Percentiles rank a stretch among this genome's conserved stretches.
These are phyloP conservation scores for Opisthocomus hoazin DNA, from an alignment of 2,113 vertebrate genomes.

Conservation along the genomic window DNA sequence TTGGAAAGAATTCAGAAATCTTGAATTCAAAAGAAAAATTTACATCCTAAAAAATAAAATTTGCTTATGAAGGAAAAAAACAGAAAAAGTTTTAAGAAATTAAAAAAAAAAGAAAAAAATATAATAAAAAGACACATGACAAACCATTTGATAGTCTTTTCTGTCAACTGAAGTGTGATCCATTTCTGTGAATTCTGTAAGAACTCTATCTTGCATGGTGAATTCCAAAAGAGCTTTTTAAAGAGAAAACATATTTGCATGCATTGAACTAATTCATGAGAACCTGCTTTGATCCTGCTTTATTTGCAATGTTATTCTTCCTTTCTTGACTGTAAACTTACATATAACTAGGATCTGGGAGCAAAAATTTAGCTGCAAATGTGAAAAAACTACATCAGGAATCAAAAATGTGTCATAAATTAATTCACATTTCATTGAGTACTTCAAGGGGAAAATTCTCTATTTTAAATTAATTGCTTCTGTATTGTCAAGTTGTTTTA, in stretches of 20 bases:
- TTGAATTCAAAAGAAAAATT: neutral
- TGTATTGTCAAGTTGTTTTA: neutral
- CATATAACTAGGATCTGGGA: neutral
- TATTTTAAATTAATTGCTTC: neutral
- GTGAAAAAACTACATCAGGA: neutral
- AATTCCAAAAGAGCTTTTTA: conserved; percentile 26
- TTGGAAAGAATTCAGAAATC: conserved; percentile 30
- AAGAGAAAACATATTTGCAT: neutral
- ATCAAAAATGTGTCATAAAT: neutral
- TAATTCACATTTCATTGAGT: neutral
- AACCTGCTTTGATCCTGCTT: neutral
- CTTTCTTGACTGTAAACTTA: neutral
- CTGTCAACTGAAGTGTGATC: neutral
- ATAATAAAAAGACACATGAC: neutral
- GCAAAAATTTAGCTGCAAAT: neutral
- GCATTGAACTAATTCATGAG: neutral
- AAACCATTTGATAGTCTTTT: neutral
- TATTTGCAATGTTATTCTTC: neutral
- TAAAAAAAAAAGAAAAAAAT: neutral
- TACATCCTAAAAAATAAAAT: neutral
- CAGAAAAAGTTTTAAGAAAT: neutral
- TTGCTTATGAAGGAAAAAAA: neutral
- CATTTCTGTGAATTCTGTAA: neutral
- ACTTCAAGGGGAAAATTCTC: neutral
- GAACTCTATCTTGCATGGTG: neutral